A percentile compares a stretch with the other conserved stretches of the same genome.
These are phyloP conservation scores for Himalopsyche kuldschensis DNA, from an alignment of 2,888 invertebrate genomes.

Conservation along the genomic window DNA sequence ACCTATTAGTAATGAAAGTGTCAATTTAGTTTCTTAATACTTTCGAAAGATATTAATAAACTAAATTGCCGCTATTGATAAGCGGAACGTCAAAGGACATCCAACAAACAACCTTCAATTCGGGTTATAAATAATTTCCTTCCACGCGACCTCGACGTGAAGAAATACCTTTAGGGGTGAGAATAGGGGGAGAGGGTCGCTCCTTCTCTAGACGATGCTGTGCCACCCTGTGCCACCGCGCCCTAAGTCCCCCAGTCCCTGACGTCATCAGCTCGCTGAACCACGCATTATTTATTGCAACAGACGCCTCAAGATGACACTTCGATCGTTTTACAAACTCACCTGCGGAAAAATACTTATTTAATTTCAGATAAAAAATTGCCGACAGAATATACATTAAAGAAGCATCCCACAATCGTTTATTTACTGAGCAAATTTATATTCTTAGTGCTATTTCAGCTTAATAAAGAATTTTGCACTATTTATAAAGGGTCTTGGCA, in stretches of 20 bases:
- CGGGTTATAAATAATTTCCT: neutral
- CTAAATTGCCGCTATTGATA: too few relatives aligned
- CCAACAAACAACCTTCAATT: neutral
- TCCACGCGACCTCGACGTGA: neutral
- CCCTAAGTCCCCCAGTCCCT: conserved; percentile 19
- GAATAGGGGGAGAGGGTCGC: neutral
- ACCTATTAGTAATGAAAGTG: too few relatives aligned
- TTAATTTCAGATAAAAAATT: too few relatives aligned
- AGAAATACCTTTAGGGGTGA: neutral
- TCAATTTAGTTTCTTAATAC: too few relatives aligned
- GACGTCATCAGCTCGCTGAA: conserved; percentile 26
- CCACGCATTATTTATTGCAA: conserved; percentile 19
- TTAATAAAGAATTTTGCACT: too few relatives aligned
- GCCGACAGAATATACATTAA: too few relatives aligned
- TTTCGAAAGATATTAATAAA: too few relatives aligned
- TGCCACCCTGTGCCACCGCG: neutral
- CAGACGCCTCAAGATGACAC: conserved; percentile 9
- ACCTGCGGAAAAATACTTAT: neutral
- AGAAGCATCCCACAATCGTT: too few relatives aligned
- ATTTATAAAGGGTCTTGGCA: too few relatives aligned
- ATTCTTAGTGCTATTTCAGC: too few relatives aligned
- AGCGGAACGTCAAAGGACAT: neutral
- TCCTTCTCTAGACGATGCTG: neutral
- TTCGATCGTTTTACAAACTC: neutral
- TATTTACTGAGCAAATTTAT: too few relatives aligned